Evolutionary conservation across 2,888 invertebrate species (phyloP).

Genomic region (Trichopoda pennipes): DNA sequence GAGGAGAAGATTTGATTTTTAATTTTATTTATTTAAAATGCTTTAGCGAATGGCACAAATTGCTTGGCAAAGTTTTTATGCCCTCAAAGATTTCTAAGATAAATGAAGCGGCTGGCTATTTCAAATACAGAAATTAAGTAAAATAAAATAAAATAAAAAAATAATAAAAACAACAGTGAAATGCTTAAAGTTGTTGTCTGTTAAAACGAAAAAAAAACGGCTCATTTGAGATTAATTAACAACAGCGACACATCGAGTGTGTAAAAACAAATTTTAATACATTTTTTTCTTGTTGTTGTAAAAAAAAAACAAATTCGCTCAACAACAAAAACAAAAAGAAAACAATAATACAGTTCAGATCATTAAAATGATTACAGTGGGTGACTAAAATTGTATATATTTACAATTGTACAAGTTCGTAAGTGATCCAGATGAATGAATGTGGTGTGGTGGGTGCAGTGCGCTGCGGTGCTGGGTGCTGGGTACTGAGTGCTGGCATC

Average conservation of each 20-base stretch:
- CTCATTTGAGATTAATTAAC: constrained; percentile 67
- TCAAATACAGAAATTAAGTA: constrained; percentile 15
- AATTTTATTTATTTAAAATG: not conserved
- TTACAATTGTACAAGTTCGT: not conserved
- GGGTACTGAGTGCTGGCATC: constrained; percentile 23
- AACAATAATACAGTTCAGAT: constrained; percentile 57
- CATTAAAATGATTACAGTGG: constrained; percentile 52
- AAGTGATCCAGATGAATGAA: not conserved
- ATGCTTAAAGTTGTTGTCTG: constrained; percentile 50
- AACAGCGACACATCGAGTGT: constrained; percentile 57
- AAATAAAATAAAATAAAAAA: not conserved
- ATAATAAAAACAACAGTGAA: constrained; percentile 32
- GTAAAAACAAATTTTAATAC: constrained; percentile 43
- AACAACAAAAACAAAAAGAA: constrained; percentile 23
- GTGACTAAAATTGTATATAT: not conserved
- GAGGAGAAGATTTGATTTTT: not conserved
- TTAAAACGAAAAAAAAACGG: constrained; percentile 65
- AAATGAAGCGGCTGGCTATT: constrained; percentile 13
- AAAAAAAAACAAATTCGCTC: constrained; percentile 60
- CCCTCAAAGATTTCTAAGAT: constrained; percentile 42
- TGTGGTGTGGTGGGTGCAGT: not conserved
- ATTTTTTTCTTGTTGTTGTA: not conserved
- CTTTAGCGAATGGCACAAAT: not conserved
- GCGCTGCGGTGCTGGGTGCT: too few relatives aligned
- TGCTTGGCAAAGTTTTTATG: not conserved